These are phyloP conservation scores for Leuciscus waleckii DNA, from an alignment of 2,797 vertebrate genomes.

Conservation along the genomic window DNA sequence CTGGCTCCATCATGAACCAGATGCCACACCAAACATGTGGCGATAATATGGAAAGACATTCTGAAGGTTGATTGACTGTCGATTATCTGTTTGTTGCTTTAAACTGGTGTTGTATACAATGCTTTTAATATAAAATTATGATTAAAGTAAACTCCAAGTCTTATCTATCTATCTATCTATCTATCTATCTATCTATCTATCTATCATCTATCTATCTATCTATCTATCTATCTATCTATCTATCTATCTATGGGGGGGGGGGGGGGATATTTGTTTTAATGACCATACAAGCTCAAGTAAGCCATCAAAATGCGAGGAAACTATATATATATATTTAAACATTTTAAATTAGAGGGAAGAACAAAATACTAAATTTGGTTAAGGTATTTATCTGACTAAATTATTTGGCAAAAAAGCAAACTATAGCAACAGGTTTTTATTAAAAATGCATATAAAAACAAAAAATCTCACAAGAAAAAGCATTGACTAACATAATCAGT, in stretches of 20 bases:
- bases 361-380: background rate
- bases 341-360: background rate
- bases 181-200: background rate
- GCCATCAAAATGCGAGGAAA: background rate
- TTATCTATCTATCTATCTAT: background rate
- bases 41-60: constrained; percentile 17
- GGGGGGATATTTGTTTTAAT: background rate
- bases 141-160: too few species aligned
- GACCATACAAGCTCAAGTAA: background rate
- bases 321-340: background rate
- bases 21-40: constrained; percentile 38
- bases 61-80: constrained; percentile 5
- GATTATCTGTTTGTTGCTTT: background rate
- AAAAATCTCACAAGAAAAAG: too few species aligned
- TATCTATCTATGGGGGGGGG: background rate
- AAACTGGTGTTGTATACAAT: background rate
- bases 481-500: too few species aligned
- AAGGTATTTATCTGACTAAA: background rate
- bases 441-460: background rate
- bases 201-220: background rate
- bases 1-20: constrained; percentile 33
- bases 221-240: too few species aligned
- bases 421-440: background rate
- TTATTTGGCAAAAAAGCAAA: background rate
- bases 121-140: background rate